Percentiles rank a stretch among this genome's conserved stretches.
These are phyloP conservation scores for Macrobrachium rosenbergii DNA, from an alignment of 1,140 invertebrate species.

Conservation along the genomic window DNA sequence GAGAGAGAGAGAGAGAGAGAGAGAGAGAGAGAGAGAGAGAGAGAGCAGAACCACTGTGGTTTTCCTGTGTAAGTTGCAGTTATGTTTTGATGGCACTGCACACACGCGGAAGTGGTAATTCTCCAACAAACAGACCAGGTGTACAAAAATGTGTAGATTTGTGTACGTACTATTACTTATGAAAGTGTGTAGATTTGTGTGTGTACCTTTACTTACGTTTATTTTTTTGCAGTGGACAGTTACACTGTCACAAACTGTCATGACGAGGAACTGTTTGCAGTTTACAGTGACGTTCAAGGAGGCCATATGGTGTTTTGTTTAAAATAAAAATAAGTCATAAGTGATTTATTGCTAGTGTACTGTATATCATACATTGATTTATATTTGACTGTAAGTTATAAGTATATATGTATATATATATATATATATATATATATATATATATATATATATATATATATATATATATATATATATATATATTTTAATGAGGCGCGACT, in stretches of 20 bases:
- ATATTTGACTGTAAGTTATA: not conserved
- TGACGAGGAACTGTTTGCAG: not conserved
- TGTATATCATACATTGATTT: constrained; percentile 14
- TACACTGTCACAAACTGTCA: not conserved
- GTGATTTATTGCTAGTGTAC: not conserved
- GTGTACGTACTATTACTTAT: not conserved
- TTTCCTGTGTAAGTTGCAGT: no score
- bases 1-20: no score
- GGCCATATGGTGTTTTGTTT: not conserved
- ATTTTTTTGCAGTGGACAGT: not conserved
- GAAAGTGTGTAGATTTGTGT: constrained; percentile 5
- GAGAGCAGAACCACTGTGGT: no score
- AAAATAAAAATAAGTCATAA: not conserved
- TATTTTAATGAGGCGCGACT: no score
- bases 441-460: no score
- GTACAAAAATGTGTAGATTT: not conserved
- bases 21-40: no score
- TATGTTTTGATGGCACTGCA: no score
- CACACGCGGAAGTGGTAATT: no score
- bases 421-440: no score
- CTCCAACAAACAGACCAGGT: no score
- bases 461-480: no score
- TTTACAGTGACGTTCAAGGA: not conserved
- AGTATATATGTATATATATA: not conserved
- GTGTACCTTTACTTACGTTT: not conserved